Base-by-base conservation (phyloP, 2,113 vertebrate species). In the Siniperca chuatsi region DNA sequence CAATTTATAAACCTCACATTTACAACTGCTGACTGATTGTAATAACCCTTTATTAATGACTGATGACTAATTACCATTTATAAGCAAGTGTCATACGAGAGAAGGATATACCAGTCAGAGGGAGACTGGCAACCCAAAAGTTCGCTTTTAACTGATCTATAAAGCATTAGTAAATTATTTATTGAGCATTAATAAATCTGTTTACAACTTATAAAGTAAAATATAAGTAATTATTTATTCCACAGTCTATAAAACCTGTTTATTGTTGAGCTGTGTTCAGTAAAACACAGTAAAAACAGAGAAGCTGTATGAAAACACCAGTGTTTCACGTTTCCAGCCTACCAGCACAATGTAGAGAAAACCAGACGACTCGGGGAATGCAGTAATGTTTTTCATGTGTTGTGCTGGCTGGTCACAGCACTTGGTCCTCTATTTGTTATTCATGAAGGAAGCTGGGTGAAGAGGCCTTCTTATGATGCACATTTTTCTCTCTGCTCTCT, bases 391-490 rank as follows among this genome's bases (percentile, higher is more conserved):
- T 95, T 92, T 94, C 92, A 93, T 93, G 93, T 94, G 93, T 94
- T 94, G 92, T 90, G 90, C 90, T 92, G 91, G 87, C 90, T 89
- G 90, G 90, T 93, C 91, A 75, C 89, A 91, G 92, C 85, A 76
- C 90, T 62, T 75, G 92, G 75, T 90, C 83, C 85, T 92, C 91
- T 88, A 93, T 95, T 95, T 95, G 94, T 93, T 94, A 95, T 95
- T 95, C 95, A 95, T 95, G 94, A 95, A 95, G 94, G 95, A 95
- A 95, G 93, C 87, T 86, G 93, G 93, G 92, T 93, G 92, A 94
- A 93, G 93, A 94, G 91, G 93, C 91, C 93, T 93, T 93, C 88
- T 91, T 93, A 93, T 90, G 92, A 93, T 93, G 91, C 91, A 91
- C 91, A 89, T 90, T 91, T 90, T 83, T 89, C 83, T 70, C 87